Base-by-base conservation (phyloP, 2,888 invertebrate species). In the Erebia aethiops region DNA sequence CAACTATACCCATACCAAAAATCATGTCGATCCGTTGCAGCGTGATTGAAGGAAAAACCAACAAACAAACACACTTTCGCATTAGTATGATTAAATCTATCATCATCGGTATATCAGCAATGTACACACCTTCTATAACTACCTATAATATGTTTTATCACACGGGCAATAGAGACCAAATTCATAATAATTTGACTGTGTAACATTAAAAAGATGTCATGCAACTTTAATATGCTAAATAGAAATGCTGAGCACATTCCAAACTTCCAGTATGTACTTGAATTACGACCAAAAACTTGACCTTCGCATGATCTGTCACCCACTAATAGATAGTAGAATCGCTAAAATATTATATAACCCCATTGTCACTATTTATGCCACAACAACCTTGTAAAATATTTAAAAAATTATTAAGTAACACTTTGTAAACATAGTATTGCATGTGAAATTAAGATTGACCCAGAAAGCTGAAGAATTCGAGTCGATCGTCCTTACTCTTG, bases 251-350 rank as follows among this genome's bases (percentile, higher is more conserved):
- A 43, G 43, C 61, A 43, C 43, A 61, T 61, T 61, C 18, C 61
- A 43, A 61, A 41, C 41, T 8, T n/a, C 11, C 41, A 41, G 41
- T 16, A 41, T 43, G 9, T 60, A 60, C 54, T 54, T 61, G 61
- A 61, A 43, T 61, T 46, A 61, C 14, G 46, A 21, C 49, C 62
- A 14, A 62, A 49, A 62, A 62, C 62, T 62, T 62, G 62, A 62
- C 49, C 49, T 62, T 49, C 35, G 13, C 16, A 26, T 14, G 14
- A 57, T n/a, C 41, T 41, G 21, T 21, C 18, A 13, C 46, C 61
- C n/a, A 61, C 61, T 16, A 10, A 10, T 54, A 54, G n/a, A 60
- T 21, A 62, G 18, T 41, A 62, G 49, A 49, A 21, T 21, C 14
- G 14, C 14, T 13, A 46, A 62, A 62, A 49, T 46, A 46, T 46